These are phyloP conservation scores for Astreopora myriophthalma DNA, from an alignment of 64 coral and sea anemone species.

Conservation along the genomic window DNA sequence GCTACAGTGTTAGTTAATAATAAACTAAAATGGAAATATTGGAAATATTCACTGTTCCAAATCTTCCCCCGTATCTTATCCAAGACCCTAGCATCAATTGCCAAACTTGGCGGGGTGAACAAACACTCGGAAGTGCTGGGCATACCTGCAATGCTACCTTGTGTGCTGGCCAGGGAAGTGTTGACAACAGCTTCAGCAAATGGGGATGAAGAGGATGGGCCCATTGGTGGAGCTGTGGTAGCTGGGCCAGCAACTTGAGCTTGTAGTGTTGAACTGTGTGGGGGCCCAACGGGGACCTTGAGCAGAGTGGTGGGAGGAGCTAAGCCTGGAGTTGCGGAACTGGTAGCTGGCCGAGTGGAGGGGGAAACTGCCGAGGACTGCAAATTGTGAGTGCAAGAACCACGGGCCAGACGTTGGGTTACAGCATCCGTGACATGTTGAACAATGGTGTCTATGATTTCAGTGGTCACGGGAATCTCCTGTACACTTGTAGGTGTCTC, in stretches of 20 bases:
- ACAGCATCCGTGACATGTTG: not conserved
- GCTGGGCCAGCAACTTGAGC: not conserved
- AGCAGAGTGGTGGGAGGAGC: not conserved
- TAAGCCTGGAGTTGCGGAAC: not conserved
- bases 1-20: not conserved
- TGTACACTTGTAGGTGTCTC: slow-evolving; percentile 2
- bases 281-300: not conserved
- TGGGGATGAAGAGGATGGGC: not conserved
- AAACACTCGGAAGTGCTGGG: not conserved
- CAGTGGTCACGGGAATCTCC: not conserved
- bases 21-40: slow-evolving; percentile 23
- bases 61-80: slow-evolving; percentile 20
- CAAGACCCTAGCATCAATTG: slow-evolving; percentile 1
- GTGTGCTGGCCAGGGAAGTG: not conserved
- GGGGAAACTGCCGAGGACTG: not conserved
- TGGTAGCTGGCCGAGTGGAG: not conserved
- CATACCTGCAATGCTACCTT: not conserved
- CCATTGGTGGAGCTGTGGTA: not conserved
- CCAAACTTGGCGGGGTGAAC: not conserved
- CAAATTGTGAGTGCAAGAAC: not conserved
- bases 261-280: slow-evolving; percentile 3
- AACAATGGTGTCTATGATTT: slow-evolving; percentile 3
- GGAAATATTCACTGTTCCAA: slow-evolving; percentile 26
- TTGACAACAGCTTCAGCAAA: not conserved
- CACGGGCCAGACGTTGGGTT: not conserved